Evolutionary conservation across 2,797 vertebrate genomes (phyloP).

Genomic region (Syndactyla subalaris): DNA sequence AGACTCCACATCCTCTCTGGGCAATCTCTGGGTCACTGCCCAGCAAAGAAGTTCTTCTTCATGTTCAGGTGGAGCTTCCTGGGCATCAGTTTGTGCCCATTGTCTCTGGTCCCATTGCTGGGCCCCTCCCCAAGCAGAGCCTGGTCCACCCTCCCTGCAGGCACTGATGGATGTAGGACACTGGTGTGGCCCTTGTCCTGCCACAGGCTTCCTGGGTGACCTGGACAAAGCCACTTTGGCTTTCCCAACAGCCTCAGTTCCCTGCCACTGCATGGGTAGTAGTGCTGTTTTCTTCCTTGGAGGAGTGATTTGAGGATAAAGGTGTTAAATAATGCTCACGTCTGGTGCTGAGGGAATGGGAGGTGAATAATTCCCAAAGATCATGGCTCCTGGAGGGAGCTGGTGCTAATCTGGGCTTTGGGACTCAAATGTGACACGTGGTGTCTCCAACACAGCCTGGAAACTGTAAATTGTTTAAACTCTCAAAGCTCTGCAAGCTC

Average conservation of each 20-base stretch:
- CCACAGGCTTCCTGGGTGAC: background rate
- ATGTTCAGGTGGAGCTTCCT: background rate
- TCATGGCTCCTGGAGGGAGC: background rate
- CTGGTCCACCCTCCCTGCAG: background rate
- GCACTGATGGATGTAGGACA: background rate
- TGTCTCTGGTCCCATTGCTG: background rate
- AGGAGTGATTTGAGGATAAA: background rate
- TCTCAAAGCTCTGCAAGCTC: background rate
- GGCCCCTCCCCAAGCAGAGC: background rate
- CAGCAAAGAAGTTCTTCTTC: background rate
- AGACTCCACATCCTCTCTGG: background rate
- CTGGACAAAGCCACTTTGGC: background rate
- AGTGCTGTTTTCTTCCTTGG: rapidly evolving
- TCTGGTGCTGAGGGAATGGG: background rate
- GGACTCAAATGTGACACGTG: background rate
- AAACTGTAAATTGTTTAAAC: background rate
- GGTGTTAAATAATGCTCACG: background rate
- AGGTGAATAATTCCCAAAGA: background rate
- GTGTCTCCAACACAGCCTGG: background rate
- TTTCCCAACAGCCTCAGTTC: background rate
- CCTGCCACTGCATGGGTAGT: background rate
- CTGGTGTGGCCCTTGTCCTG: background rate
- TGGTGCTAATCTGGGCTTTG: background rate
- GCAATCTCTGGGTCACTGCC: background rate
- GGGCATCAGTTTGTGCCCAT: background rate